Percentiles rank a stretch among this genome's conserved stretches.
phyloP scores from a whole-genome alignment of 2,888 invertebrate species.

The Lochmaea capreae region DNA sequence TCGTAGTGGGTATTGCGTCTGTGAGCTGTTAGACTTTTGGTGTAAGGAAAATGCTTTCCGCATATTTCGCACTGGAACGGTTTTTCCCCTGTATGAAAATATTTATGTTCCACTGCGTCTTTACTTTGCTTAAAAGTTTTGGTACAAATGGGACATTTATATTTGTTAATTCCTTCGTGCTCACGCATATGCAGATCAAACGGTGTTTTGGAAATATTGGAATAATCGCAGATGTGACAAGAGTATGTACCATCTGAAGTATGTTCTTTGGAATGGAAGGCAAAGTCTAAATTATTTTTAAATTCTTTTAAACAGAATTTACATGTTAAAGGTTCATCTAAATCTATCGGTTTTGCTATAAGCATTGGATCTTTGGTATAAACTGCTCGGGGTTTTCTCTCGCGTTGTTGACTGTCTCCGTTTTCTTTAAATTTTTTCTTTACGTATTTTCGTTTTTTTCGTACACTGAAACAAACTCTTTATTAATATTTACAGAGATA shows the following conservation, averaged over 20 bases:
- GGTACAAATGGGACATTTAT: conserved; percentile 54
- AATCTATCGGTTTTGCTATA: conserved; percentile 48
- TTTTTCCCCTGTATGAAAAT: conserved; percentile 58
- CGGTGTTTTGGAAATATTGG: conserved; percentile 51
- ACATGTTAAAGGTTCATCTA: conserved; percentile 66
- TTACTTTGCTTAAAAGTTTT: conserved; percentile 62
- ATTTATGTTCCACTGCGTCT: conserved; percentile 65
- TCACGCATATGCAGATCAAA: conserved; percentile 56
- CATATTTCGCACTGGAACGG: conserved; percentile 69
- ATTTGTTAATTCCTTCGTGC: conserved; percentile 52
- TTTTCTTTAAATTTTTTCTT: conserved; percentile 26
- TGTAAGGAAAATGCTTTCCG: conserved; percentile 65
- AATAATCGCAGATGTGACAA: conserved; percentile 60
- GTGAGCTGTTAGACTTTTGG: conserved; percentile 67
- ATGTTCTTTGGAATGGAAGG: conserved; percentile 59
- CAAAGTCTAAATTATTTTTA: conserved; percentile 61
- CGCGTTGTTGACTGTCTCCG: conserved; percentile 55
- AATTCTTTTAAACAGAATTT: conserved; percentile 69
- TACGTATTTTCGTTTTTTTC: conserved; percentile 32
- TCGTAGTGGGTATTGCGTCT: conserved; percentile 66
- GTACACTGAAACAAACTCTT: conserved; percentile 25
- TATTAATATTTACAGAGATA: conserved; percentile 14
- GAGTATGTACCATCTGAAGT: conserved; percentile 55
- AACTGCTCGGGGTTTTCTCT: conserved; percentile 20
- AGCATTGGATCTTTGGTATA: conserved; percentile 35